phyloP scores from a whole-genome alignment of 2,113 vertebrate species.

The Coracopsis vasa region DNA sequence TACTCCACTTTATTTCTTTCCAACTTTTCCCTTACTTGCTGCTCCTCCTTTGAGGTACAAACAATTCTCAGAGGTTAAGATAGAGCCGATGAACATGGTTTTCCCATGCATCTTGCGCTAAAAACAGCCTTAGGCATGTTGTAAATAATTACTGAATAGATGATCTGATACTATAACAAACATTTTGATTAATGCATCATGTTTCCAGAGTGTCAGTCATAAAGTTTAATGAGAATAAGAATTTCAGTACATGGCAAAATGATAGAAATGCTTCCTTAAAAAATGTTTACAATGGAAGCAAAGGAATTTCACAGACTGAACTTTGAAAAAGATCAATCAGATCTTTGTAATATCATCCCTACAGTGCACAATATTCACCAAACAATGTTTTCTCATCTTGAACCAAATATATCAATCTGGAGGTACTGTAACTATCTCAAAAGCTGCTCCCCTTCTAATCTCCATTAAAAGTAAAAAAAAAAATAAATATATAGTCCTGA shows the following conservation, averaged over 20 bases:
- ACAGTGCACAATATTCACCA: background rate
- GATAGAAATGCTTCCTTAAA: background rate
- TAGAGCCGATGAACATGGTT: background rate
- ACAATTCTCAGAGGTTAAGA: background rate
- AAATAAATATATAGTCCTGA: background rate
- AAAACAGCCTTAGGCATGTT: background rate
- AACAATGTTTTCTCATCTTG: background rate
- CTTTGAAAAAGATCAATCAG: background rate
- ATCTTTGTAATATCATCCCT: background rate
- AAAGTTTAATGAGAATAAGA: background rate
- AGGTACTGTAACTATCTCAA: background rate
- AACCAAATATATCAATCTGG: background rate
- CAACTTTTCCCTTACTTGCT: background rate
- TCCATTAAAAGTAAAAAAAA: background rate
- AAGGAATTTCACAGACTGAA: background rate
- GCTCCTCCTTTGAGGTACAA: background rate
- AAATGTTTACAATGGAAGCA: background rate
- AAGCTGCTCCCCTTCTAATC: background rate
- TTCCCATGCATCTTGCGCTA: background rate
- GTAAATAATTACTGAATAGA: constrained; percentile 8
- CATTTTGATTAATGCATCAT: background rate
- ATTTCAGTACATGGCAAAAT: background rate
- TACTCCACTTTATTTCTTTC: background rate
- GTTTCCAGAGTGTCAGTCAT: background rate
- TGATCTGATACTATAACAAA: background rate